phyloP scores from a whole-genome alignment of 2,888 invertebrate species.

The Bombyx huttoni region DNA sequence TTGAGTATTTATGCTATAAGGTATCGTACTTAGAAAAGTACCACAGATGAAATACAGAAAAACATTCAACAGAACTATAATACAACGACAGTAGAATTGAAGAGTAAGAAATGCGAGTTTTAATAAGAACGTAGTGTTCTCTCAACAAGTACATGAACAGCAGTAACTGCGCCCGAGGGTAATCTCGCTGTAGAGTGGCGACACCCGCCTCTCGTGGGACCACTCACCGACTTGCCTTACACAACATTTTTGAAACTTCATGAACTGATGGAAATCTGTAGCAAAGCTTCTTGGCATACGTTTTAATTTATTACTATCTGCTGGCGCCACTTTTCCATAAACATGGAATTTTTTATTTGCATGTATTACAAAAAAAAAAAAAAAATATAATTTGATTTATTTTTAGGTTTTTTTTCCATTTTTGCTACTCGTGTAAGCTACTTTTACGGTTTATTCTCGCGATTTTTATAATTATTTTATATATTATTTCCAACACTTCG shows the following conservation, averaged over 20 bases:
- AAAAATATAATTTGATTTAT: no score
- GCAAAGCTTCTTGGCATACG: background rate
- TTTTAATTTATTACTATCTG: background rate
- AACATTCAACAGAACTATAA: background rate
- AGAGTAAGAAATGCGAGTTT: background rate
- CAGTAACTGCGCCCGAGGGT: conserved; percentile 28
- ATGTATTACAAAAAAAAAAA: no score
- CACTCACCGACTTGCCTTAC: conserved; percentile 16
- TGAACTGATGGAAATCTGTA: background rate
- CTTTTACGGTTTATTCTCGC: no score
- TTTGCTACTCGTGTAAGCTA: no score
- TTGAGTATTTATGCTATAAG: no score
- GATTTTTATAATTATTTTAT: no score
- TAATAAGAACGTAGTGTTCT: conserved; percentile 14
- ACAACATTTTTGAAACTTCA: conserved; percentile 13
- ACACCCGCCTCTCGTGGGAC: conserved; percentile 18
- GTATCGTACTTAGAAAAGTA: no score
- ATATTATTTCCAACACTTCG: no score
- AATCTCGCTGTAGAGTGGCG: conserved; percentile 24
- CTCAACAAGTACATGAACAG: conserved; percentile 24
- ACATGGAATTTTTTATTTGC: no score
- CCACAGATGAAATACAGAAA: background rate
- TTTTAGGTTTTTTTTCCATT: no score
- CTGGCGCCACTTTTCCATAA: background rate
- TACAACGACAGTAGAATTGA: background rate